Evolutionary conservation across 2,888 invertebrate genomes (phyloP).

Genomic region (Lapara coniferarum): DNA sequence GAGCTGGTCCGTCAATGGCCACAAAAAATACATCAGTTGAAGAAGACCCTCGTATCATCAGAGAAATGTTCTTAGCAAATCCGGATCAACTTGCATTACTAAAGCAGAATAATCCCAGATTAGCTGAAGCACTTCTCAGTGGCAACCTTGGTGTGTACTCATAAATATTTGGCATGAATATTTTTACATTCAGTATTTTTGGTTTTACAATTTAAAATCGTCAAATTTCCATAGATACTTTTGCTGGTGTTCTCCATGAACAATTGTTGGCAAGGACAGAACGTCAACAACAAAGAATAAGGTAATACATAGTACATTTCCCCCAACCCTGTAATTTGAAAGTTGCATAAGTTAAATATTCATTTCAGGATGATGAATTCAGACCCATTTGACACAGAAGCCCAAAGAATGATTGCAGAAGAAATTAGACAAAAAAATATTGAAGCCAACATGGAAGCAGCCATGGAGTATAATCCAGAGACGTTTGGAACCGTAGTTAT

Average conservation of each 20-base stretch:
- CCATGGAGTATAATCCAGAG: slow-evolving; percentile 99
- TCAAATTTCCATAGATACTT: slow-evolving; percentile 85
- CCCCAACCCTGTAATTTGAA: neutral
- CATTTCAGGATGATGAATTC: slow-evolving; percentile 91
- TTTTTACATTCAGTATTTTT: neutral
- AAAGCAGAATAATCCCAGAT: slow-evolving; percentile 95
- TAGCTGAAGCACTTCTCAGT: slow-evolving; percentile 95
- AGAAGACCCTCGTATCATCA: slow-evolving; percentile 92
- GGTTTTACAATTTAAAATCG: slow-evolving; percentile 28
- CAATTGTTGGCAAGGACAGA: slow-evolving; percentile 92
- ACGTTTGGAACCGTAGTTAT: slow-evolving; percentile 98
- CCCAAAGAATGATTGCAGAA: slow-evolving; percentile 97
- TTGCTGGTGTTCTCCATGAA: slow-evolving; percentile 90
- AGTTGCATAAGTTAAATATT: slow-evolving; percentile 20
- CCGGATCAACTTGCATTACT: slow-evolving; percentile 95
- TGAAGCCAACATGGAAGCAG: slow-evolving; percentile 99
- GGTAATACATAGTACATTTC: slow-evolving; percentile 48
- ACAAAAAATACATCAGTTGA: slow-evolving; percentile 78
- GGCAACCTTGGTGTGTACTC: slow-evolving; percentile 88
- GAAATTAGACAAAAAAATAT: slow-evolving; percentile 98
- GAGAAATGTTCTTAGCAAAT: slow-evolving; percentile 93
- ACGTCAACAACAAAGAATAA: slow-evolving; percentile 90
- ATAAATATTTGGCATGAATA: slow-evolving; percentile 14
- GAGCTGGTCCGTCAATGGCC: slow-evolving; percentile 66
- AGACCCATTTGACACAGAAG: slow-evolving; percentile 97